phyloP scores from a whole-genome alignment of 1,140 invertebrate species.

The Drosophila teissieri region DNA sequence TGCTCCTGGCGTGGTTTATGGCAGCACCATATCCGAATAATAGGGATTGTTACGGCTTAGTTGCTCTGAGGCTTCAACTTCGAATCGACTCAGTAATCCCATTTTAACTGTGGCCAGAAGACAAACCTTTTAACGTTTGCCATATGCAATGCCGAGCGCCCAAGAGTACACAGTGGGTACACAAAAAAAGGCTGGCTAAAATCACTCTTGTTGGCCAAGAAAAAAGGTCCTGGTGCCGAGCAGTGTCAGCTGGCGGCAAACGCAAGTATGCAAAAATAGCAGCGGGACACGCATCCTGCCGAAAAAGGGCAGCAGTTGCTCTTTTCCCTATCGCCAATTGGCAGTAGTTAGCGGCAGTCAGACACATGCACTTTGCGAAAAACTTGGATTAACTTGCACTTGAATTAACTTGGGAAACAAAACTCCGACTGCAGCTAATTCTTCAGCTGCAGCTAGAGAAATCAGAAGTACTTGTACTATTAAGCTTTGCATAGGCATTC shows the following conservation, averaged over 20 bases:
- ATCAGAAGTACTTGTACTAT: no score
- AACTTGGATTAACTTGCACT: no score
- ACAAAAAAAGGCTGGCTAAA: conserved; percentile 22
- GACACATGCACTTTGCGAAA: conserved; percentile 2
- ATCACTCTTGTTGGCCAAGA: background rate
- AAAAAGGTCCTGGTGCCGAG: conserved; percentile 18
- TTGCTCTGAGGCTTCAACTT: background rate
- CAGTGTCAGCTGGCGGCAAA: conserved; percentile 55
- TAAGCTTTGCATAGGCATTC: no score
- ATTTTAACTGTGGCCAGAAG: background rate
- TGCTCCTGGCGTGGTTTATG: conserved; percentile 16
- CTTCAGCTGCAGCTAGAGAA: no score
- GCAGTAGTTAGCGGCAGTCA: conserved; percentile 49
- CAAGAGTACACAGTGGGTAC: background rate
- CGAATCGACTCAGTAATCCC: background rate
- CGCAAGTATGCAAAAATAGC: conserved; percentile 48
- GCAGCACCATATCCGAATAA: conserved; percentile 4
- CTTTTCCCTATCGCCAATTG: conserved; percentile 62
- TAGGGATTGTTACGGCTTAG: background rate
- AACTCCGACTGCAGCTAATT: no score
- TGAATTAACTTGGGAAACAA: no score
- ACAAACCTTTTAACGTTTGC: conserved; percentile 13
- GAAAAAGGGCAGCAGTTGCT: conserved; percentile 56
- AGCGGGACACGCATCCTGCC: conserved; percentile 30
- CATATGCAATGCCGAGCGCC: conserved; percentile 17